A percentile compares a stretch with the other conserved stretches of the same genome.
phyloP scores from a whole-genome alignment of 64 coral and sea anemone genomes.

The Actinia tenebrosa region DNA sequence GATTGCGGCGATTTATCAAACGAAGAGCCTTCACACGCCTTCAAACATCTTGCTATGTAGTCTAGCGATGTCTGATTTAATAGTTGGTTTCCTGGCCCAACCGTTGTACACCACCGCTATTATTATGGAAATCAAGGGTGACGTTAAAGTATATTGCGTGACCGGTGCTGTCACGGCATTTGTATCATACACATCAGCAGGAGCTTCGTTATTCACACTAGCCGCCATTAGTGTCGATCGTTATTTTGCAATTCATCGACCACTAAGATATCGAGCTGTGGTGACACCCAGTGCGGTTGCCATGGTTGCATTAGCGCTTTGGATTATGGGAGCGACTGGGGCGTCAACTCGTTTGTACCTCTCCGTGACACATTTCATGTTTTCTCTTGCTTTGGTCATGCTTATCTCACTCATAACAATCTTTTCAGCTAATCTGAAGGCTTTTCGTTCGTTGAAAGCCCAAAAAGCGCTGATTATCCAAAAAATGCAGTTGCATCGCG shows the following conservation, averaged over 20 bases:
- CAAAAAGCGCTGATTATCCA: background rate
- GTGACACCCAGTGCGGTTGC: conserved; percentile 19
- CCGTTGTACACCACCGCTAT: background rate
- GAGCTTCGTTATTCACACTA: conserved; percentile 12
- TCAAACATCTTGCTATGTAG: conserved; percentile 31
- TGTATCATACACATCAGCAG: conserved; percentile 1
- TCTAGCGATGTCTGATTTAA: conserved; percentile 19
- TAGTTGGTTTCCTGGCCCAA: conserved; percentile 10
- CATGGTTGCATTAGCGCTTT: background rate
- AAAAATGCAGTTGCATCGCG: background rate
- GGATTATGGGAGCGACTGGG: conserved; percentile 1
- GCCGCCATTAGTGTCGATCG: conserved; percentile 40
- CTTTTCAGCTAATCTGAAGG: conserved; percentile 10
- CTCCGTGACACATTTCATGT: conserved; percentile 11
- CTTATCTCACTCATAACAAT: conserved; percentile 21
- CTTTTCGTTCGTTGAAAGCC: conserved; percentile 30
- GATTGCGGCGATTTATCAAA: background rate
- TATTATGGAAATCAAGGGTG: conserved; percentile 1
- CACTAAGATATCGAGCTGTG: conserved; percentile 16
- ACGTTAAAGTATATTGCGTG: conserved; percentile 18
- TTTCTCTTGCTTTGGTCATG: conserved; percentile 14
- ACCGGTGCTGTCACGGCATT: conserved; percentile 18
- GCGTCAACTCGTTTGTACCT: conserved; percentile 8
- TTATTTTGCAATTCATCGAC: conserved; percentile 11
- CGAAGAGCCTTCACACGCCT: conserved; percentile 8